Evolutionary conservation across 1,140 invertebrate species (phyloP), one percentile per base, ranked within the genome.

Genomic region (Doryteuthis pealeii): DNA sequence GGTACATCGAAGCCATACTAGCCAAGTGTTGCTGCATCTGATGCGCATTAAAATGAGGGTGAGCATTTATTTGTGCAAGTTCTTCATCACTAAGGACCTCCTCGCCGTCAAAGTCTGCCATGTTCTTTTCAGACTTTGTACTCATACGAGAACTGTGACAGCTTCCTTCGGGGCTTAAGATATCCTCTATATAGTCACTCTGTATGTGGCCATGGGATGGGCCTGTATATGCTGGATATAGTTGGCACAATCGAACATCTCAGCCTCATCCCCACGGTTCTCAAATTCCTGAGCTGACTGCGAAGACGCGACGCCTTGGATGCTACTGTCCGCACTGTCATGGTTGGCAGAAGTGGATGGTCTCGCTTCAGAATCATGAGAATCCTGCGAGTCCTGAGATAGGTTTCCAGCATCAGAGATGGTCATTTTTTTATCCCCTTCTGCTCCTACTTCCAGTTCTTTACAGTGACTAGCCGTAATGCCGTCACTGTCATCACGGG

Each of bases 61-160:
- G 80, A 31, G 84, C 84, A 77, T 85, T 86, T 15, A 95, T 90
- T 77, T 94, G 91, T 0, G 93, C 92, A 22, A 97, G 87, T 86
- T 96, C 95, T 79, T 96, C 95, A 73, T 88, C 86, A 75, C 84
- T 96, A 93, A 86, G 93, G 93, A 31, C 92, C 45, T 96, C 94
- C 83, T 97, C 95, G 32, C 95, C 96, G 79, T 97, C 95, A 83
- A 97, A 95, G 87, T 97, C 95, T 0, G 94, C 95, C 91, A 97
- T 92, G 86, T 96, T 96, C 78, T 96, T 96, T 79, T 96, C 95
- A n/a, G 94, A 96, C 88, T 96, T 96, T 74, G 93, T 95, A 62
- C 94, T 95, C 87, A 96, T 92, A 28, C 94, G 90, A 30, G 95
- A 96, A 58, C 94, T 96, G 81, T 87, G 85, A 75, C 85, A 87